Evolutionary conservation across 2,113 vertebrate genomes (phyloP).

Genomic region (Microcebus lehilahytsara): DNA sequence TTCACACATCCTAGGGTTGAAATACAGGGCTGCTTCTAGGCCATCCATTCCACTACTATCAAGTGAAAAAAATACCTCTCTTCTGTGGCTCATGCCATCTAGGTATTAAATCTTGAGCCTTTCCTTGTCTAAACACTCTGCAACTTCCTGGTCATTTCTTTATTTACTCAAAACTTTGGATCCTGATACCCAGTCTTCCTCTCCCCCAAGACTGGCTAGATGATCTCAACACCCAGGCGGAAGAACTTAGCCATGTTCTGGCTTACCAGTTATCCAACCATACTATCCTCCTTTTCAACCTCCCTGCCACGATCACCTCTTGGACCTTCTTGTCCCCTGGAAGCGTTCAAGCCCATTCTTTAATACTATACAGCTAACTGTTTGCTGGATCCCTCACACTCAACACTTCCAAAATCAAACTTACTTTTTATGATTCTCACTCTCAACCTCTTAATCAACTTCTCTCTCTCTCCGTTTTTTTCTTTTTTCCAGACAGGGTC

Average conservation of each 20-base stretch:
- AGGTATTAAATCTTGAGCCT: neutral
- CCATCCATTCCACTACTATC: neutral
- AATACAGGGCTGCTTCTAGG: neutral
- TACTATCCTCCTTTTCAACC: neutral
- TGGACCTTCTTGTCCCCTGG: neutral
- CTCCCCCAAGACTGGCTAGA: neutral
- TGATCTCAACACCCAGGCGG: neutral
- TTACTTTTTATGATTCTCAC: neutral
- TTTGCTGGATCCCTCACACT: neutral
- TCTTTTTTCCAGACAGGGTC: too few relatives aligned
- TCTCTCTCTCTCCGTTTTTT: neutral
- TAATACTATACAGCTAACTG: neutral
- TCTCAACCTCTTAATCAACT: neutral
- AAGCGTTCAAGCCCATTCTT: neutral
- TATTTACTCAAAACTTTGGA: neutral
- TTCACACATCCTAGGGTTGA: neutral
- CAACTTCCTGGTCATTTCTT: neutral
- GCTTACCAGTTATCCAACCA: neutral
- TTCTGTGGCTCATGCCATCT: neutral
- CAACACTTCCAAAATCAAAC: neutral
- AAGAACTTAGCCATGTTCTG: neutral
- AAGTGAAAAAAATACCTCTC: neutral
- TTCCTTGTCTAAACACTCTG: neutral
- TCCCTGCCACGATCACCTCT: neutral
- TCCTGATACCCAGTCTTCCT: neutral